Evolutionary conservation across 1,140 invertebrate genomes (phyloP), one percentile per base, ranked within the genome.

Genomic region (Colletes latitarsis): DNA sequence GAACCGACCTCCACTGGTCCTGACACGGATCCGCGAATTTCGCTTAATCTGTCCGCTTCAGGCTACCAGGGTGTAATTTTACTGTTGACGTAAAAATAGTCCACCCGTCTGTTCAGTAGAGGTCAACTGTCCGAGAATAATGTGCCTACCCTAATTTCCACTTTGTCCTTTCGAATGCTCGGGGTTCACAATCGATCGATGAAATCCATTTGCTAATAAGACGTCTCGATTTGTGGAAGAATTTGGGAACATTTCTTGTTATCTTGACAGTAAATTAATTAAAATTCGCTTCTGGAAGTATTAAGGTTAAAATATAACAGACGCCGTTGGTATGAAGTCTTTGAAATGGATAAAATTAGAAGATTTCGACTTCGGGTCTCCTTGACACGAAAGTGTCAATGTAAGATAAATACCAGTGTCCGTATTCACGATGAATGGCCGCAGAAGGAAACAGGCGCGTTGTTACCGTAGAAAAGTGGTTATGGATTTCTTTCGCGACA

Each of bases 61-160:
- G 57, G 1, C 30, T 2, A 8, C 4, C 4, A 3, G 4, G 19
- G 5, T 15, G 43, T 21, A 67, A 49, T 67, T 21, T 19, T 15
- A 4, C 41, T 17, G 1, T 8, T 41, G 41, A 6, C 43, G 43
- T 67, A 63, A 62, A 78, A 71, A 71, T 78, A 78, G 43, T 3
- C 41, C 39, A 76, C 12, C n/a, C n/a, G 43, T 17, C 3, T 19
- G 43, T 46, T 15, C n/a, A 58, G 19, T 3, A 57, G 21, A 4
- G 21, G 46, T 69, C 46, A n/a, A 46, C 14, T 19, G 14, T 41
- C 60, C 62, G 62, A 77, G 67, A 70, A 77, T 60, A 70, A 77
- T 52, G 66, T 19, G 66, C 0, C 6, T 43, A 70, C 12, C 46
- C 52, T 21, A 17, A 76, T 68, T 76, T 46, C 9, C n/a, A 62